Evolutionary conservation across 2,113 vertebrate genomes (phyloP), one percentile per base, ranked within the genome.

Genomic region (Himantopus leucocephalus): DNA sequence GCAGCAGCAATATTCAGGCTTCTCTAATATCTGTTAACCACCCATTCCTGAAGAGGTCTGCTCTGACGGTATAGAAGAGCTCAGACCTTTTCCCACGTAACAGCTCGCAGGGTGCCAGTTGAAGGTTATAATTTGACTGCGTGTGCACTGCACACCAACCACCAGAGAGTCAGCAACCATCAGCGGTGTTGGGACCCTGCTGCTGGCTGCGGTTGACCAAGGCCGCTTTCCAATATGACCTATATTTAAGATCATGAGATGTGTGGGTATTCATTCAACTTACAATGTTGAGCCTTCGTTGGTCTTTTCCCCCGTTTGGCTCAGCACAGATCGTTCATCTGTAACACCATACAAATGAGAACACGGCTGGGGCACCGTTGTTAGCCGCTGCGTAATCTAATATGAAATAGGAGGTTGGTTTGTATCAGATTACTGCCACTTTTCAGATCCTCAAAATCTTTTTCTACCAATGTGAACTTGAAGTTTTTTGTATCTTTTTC

Each of bases 281-380:
- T 80, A 72, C 58, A 27, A 72, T 1, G 0, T 4, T 66, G 27
- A 52, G 34, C 56, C 34, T 89, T 85, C 1, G 0, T 35, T 84
- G 63, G n/a, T 81, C 58, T 63, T 74, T 75, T 8, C 21, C 55
- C 23, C 30, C 0, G 0, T 64, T 52, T 73, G 59, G 52, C 35
- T 86, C 59, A 14, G 41, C 50, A 37, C 43, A 80, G 35, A 14
- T 80, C 3, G 2, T 82, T 88, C 50, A 32, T 72, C 41, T 68
- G 30, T 50, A 66, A 34, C 88, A 88, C 34, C 50, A 30, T 1
- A 1, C 68, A 86, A 70, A 76, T 22, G 58, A 63, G 74, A 64
- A n/a, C 22, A 5, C 14, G 58, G n/a, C 37, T n/a, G 43, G 59
- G 62, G 24, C 71, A 55, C 59, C 0, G 0, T 19, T 10, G 0